Evolutionary conservation across 2,797 vertebrate species (phyloP), one percentile per base, ranked within the genome.

Genomic region (Hoplostethus atlanticus): DNA sequence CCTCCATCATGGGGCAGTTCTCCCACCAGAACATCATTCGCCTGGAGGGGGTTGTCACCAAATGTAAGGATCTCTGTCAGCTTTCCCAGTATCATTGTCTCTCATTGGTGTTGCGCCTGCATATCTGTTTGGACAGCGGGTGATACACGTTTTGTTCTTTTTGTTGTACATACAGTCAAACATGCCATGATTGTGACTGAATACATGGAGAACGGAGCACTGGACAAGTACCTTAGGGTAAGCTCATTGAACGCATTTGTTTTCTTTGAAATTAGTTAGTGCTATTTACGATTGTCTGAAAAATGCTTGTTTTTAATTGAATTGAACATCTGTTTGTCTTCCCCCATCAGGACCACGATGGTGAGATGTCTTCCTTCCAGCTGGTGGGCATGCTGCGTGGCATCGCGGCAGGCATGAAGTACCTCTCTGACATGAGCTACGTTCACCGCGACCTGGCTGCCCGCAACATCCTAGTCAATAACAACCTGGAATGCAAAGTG

Each of bases 1-100:
- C 98, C 34, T 96, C 96, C 92, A 98, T 98, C 93, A 99, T 99
- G 98, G 98, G 98, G 34, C 98, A 99, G 90, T 99, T 99, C 89
- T 94, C 96, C 69, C 98, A 99, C 86, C 97, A 96, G 92, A 99
- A 99, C 88, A 98, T 99, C 76, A 99, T 99, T 82, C 97, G 94
- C 9, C 93, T 99, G 54, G 97, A 99, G 79, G 98, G 98, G 0
- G 97, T 99, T 0, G 93, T 99, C 86, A 99, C 98, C 88, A 99
- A 97, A 92, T 96, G 98, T 99, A 93, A 96, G 93, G 48, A 70
- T 36, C 63, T 83, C 73, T 81, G 75, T 86, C 68, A 89, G 73
- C 81, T 82, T 58, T 16, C 31, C 28, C 0, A 0, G 34, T n/a
- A 5, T 68, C 40, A 48, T 31, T 25, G 16, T 47, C 7, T 7